A percentile compares a stretch with the other conserved stretches of the same genome.
Evolutionary conservation across 2,888 invertebrate genomes (phyloP).

Genomic region (Aleiodes testaceus): DNA sequence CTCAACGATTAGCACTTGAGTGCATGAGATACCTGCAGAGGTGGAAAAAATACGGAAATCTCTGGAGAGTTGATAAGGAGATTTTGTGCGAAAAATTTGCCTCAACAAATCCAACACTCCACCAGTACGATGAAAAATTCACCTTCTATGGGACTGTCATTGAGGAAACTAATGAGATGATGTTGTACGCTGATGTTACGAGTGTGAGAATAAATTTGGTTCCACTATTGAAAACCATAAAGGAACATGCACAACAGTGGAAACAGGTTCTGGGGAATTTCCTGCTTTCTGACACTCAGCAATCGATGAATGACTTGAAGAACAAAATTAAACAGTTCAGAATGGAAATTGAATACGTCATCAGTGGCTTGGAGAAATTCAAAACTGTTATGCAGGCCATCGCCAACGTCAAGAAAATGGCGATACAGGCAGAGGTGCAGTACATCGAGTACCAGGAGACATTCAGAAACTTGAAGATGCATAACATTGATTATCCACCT

Average conservation of each 20-base stretch:
- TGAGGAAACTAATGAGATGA: slow-evolving; percentile 78
- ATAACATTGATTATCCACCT: slow-evolving; percentile 78
- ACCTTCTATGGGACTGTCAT: slow-evolving; percentile 87
- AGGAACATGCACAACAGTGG: slow-evolving; percentile 87
- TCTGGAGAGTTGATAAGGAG: slow-evolving; percentile 86
- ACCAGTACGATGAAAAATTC: slow-evolving; percentile 88
- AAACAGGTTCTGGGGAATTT: slow-evolving; percentile 82
- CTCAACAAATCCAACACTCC: slow-evolving; percentile 77
- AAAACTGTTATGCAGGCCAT: slow-evolving; percentile 91
- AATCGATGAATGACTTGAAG: slow-evolving; percentile 81
- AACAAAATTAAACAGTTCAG: slow-evolving; percentile 80
- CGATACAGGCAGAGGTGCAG: slow-evolving; percentile 85
- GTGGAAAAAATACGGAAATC: slow-evolving; percentile 83
- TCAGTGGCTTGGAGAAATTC: slow-evolving; percentile 86
- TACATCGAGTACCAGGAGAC: slow-evolving; percentile 81
- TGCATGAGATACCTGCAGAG: slow-evolving; percentile 79
- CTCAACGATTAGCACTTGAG: slow-evolving; percentile 79
- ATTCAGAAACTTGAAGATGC: slow-evolving; percentile 83
- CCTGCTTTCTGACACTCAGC: slow-evolving; percentile 79
- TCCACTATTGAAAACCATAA: slow-evolving; percentile 81
- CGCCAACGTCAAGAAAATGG: slow-evolving; percentile 81
- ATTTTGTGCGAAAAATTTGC: slow-evolving; percentile 86
- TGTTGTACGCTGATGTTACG: slow-evolving; percentile 79
- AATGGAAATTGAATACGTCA: slow-evolving; percentile 82
- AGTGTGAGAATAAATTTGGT: slow-evolving; percentile 82